A percentile compares a stretch with the other conserved stretches of the same genome.
phyloP scores from a whole-genome alignment of 1,140 invertebrate genomes.

The Apis cerana region DNA sequence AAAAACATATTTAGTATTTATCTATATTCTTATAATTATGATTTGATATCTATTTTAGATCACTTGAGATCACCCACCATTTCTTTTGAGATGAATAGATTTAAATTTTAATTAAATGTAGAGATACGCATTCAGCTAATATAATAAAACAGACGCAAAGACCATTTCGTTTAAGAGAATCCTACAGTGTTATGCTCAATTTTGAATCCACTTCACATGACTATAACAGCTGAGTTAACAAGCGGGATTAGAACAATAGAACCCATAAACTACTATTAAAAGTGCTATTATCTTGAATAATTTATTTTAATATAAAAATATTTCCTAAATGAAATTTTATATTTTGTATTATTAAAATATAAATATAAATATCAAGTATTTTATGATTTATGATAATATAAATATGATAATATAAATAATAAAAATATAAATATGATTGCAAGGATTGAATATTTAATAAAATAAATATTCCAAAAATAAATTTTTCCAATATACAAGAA shows the following conservation, averaged over 20 bases:
- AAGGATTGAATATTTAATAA: too few species aligned
- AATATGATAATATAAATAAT: not conserved
- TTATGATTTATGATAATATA: not conserved
- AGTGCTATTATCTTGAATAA: constrained; percentile 1
- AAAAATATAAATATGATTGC: too few species aligned
- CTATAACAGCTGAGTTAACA: constrained; percentile 5
- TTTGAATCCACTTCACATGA: not conserved
- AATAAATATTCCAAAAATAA: too few species aligned
- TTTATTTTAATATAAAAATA: not conserved
- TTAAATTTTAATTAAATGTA: not conserved
- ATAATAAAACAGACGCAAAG: not conserved
- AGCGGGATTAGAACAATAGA: constrained; percentile 12
- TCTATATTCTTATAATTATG: not conserved
- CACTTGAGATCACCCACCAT: not conserved
- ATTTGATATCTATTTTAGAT: not conserved
- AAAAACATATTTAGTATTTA: not conserved
- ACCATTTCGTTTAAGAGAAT: not conserved
- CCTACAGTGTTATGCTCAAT: not conserved
- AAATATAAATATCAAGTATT: not conserved
- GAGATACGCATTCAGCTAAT: too few species aligned
- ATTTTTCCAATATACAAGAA: too few species aligned
- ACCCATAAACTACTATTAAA: not conserved
- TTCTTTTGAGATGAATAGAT: not conserved
- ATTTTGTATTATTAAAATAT: not conserved
- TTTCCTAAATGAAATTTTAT: not conserved